Evolutionary conservation across 2,888 invertebrate species (phyloP).

Genomic region (Zelleria hepariella): DNA sequence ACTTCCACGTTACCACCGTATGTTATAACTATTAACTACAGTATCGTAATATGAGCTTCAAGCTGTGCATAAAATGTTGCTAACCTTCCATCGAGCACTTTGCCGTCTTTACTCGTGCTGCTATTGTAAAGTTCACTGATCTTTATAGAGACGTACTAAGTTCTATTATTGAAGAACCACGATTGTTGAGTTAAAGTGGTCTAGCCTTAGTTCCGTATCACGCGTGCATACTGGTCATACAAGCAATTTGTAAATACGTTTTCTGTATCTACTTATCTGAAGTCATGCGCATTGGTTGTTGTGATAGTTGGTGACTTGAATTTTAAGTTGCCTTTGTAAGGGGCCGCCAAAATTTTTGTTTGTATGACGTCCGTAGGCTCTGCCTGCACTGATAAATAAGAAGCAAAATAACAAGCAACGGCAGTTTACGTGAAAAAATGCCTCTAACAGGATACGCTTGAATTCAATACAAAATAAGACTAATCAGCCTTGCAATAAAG

Average conservation of each 20-base stretch:
- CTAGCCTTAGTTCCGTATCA: not conserved
- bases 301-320: no score
- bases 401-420: no score
- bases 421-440: no score
- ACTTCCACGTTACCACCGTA: not conserved
- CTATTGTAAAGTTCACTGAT: not conserved
- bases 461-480: no score
- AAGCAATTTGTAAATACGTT: not conserved
- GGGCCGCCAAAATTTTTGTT: no score
- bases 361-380: no score
- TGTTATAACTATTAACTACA: not conserved
- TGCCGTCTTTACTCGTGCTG: not conserved
- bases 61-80: slow-evolving; percentile 8
- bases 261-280: not conserved
- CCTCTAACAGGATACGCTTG: no score
- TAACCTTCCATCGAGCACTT: slow-evolving; percentile 6
- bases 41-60: not conserved
- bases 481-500: no score
- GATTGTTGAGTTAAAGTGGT: not conserved
- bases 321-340: not conserved
- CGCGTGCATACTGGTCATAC: not conserved
- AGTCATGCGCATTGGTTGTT: not conserved
- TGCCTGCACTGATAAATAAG: no score
- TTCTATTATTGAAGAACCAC: not conserved
- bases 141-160: not conserved